A percentile compares a stretch with the other conserved stretches of the same genome.
These are phyloP conservation scores for Sphecodes monilicornis DNA, from an alignment of 2,888 invertebrate genomes.

Conservation along the genomic window DNA sequence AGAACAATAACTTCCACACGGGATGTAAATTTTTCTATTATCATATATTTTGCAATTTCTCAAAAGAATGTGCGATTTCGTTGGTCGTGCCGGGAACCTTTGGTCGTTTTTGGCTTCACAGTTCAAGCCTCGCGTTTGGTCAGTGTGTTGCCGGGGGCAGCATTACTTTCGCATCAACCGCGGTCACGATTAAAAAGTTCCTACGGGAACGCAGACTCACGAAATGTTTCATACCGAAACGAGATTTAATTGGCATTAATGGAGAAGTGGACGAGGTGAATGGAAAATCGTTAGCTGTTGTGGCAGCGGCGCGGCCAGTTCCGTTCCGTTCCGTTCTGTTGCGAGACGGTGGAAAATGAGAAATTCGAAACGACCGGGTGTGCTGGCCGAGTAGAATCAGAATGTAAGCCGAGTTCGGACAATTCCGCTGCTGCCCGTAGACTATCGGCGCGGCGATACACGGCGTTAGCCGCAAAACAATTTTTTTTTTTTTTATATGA, in stretches of 20 bases:
- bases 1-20: too few species aligned
- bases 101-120: not conserved
- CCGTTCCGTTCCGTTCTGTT: not conserved
- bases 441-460: not conserved
- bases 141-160: not conserved
- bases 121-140: not conserved
- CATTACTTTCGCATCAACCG: slow-evolving; percentile 15
- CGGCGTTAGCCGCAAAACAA: not conserved
- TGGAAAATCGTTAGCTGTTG: slow-evolving; percentile 10
- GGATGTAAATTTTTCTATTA: not conserved
- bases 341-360: not conserved
- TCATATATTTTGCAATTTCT: not conserved
- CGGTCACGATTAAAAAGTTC: not conserved
- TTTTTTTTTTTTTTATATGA: too few species aligned
- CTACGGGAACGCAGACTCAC: not conserved
- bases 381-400: not conserved
- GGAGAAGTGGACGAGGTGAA: slow-evolving; percentile 13
- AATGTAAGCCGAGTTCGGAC: not conserved
- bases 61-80: not conserved
- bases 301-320: not conserved
- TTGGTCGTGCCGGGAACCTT: not conserved
- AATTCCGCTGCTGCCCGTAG: not conserved
- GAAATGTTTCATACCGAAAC: slow-evolving; percentile 13
- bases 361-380: not conserved
- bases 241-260: slow-evolving; percentile 42